Evolutionary conservation across 1,140 invertebrate species (phyloP).

Genomic region (Trichonephila clavipes): DNA sequence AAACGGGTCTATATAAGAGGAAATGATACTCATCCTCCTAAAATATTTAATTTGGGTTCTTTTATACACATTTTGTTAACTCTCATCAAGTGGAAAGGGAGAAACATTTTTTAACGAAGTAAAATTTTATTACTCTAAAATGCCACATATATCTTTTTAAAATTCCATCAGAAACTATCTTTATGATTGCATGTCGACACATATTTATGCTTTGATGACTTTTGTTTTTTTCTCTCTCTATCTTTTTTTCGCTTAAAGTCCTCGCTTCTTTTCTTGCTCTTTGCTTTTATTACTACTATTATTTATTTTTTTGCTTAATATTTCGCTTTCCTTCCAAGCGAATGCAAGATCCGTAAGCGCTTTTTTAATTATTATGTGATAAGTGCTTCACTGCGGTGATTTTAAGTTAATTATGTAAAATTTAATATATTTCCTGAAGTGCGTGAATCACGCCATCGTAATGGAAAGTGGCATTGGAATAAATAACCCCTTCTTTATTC

Average conservation of each 20-base stretch:
- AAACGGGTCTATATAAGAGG: too few relatives aligned
- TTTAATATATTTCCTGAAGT: slow-evolving; percentile 32
- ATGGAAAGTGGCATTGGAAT: slow-evolving; percentile 14
- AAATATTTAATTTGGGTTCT: too few relatives aligned
- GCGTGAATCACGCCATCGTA: neutral
- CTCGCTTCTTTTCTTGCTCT: neutral
- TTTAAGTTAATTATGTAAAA: slow-evolving; percentile 27
- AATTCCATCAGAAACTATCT: slow-evolving; percentile 13
- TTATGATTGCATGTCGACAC: slow-evolving; percentile 12
- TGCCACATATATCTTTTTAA: neutral
- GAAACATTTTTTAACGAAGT: neutral
- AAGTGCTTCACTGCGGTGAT: neutral
- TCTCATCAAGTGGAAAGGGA: neutral
- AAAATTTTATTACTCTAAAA: neutral
- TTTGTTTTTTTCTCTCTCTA: neutral
- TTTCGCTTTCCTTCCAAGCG: neutral
- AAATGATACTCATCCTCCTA: too few relatives aligned
- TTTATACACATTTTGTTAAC: too few relatives aligned
- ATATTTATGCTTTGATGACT: slow-evolving; percentile 31
- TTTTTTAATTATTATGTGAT: slow-evolving; percentile 54
- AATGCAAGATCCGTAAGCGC: neutral
- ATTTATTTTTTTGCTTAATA: neutral
- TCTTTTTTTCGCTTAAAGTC: neutral
- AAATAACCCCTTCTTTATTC: neutral
- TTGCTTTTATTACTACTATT: neutral